These are phyloP conservation scores for Gymnosoma rotundatum DNA, from an alignment of 2,888 invertebrate genomes.

Conservation along the genomic window DNA sequence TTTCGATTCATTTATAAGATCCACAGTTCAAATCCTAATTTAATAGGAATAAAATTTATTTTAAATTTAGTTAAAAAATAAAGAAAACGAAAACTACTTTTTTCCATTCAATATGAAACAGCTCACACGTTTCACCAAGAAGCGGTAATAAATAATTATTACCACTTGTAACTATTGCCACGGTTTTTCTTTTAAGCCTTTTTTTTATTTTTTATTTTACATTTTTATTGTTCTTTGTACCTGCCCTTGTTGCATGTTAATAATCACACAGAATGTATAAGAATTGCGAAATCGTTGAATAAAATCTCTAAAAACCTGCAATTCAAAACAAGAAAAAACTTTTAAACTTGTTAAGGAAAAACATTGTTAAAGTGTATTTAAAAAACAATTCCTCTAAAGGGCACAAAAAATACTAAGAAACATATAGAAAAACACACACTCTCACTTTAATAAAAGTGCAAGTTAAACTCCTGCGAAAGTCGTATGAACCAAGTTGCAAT, in stretches of 20 bases:
- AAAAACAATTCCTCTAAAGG: neutral
- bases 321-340: slow-evolving; percentile 28
- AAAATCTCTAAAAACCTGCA: slow-evolving; percentile 15
- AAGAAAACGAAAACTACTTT: too few relatives aligned
- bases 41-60: too few relatives aligned
- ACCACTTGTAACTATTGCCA: neutral
- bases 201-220: neutral
- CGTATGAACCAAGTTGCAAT: slow-evolving; percentile 61
- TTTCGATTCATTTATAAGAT: too few relatives aligned
- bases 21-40: too few relatives aligned
- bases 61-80: too few relatives aligned
- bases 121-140: neutral
- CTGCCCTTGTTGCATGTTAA: slow-evolving; percentile 47
- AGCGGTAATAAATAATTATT: neutral
- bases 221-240: slow-evolving; percentile 8
- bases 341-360: slow-evolving; percentile 51
- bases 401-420: slow-evolving; percentile 9
- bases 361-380: slow-evolving; percentile 36
- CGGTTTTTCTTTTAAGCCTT: neutral
- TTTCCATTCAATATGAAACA: neutral
- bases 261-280: slow-evolving; percentile 25
- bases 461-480: slow-evolving; percentile 55
- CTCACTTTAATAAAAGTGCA: neutral
- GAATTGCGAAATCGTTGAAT: neutral
- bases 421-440: slow-evolving; percentile 2